Percentiles rank a stretch among this genome's conserved stretches.
Conservation (phyloP, 2,888 invertebrate species). For the Nomada ferruginata region DNA sequence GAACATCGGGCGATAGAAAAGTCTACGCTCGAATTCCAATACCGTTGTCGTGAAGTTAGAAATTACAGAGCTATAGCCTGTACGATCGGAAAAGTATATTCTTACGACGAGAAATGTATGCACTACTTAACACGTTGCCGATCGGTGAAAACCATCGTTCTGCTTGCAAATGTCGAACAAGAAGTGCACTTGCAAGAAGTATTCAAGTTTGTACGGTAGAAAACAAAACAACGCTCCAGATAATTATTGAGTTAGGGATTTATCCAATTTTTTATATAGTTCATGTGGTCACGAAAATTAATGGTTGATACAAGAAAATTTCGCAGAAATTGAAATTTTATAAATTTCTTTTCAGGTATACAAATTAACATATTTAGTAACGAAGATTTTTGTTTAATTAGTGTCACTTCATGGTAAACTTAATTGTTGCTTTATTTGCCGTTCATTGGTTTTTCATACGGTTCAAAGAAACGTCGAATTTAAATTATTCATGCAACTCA, state of each 20-base stretch:
- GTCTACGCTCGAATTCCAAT: conserved; percentile 42
- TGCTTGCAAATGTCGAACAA: conserved; percentile 27
- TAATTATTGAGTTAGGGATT: neutral
- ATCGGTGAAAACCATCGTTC: conserved; percentile 46
- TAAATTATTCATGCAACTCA: neutral
- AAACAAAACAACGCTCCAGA: neutral
- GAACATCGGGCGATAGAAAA: conserved; percentile 30
- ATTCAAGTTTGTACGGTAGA: neutral
- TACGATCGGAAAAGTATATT: conserved; percentile 39
- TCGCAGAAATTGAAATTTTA: too few species aligned
- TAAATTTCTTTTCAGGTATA: too few species aligned
- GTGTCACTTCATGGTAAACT: too few species aligned
- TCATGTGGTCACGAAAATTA: neutral
- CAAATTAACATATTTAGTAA: too few species aligned
- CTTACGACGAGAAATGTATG: conserved; percentile 40
- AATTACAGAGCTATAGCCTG: conserved; percentile 38
- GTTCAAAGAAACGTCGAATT: neutral
- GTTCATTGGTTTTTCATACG: too few species aligned
- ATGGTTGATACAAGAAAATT: too few species aligned
- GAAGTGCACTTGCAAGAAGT: neutral
- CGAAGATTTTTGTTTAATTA: too few species aligned
- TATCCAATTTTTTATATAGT: neutral
- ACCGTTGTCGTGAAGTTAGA: conserved; percentile 42
- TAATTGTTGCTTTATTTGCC: too few species aligned
- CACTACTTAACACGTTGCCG: conserved; percentile 53